Base-by-base conservation (phyloP, 2,888 invertebrate species). In the Phalera bucephala region DNA sequence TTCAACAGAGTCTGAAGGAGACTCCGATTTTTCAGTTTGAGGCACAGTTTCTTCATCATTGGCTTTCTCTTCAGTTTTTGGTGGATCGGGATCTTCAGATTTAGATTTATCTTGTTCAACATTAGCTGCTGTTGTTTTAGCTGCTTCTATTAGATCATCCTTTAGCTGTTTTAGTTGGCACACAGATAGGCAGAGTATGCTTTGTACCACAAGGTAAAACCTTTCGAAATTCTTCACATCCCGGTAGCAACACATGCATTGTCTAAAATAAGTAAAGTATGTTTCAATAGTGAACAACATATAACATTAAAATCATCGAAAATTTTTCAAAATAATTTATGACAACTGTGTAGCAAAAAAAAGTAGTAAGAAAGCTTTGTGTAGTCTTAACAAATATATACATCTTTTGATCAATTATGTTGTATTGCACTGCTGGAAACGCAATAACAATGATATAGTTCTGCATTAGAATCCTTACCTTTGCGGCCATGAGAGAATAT, bases 191-290 rank as follows among this genome's bases (percentile, higher is more conserved):
- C 94, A 94, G 43, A 97, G 93, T 59, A 97, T 93, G 50, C 96
- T 95, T 79, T 97, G 97, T 22, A 97, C 95, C 60, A 98, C 91
- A 68, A 95, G 91, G 80, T 96, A 96, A 79, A 97, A 96, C 57
- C 96, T 92, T 74, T 97, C 97, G 84, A 96, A 95, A 83, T 97
- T 97, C 82, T 97, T 97, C 39, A 94, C 93, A 87, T 97, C 97
- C 61, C 97, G 93, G 82, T 96, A 97, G 83, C 97, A 95, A 84
- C 98, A 98, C 94, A 97, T 96, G 76, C 98, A 98, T 90, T 98
- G 97, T 76, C 97, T 96, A 80, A 42, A 92, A 91, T 29, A 49
- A 47, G 72, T 22, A 10, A 5, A 22, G 10, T 7, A 22, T 10
- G 4, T 4, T 9, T 22, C n/a, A n/a, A n/a, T n/a, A n/a, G n/a